phyloP scores from a whole-genome alignment of 2,888 invertebrate species.

The Meandrusa payeni region DNA sequence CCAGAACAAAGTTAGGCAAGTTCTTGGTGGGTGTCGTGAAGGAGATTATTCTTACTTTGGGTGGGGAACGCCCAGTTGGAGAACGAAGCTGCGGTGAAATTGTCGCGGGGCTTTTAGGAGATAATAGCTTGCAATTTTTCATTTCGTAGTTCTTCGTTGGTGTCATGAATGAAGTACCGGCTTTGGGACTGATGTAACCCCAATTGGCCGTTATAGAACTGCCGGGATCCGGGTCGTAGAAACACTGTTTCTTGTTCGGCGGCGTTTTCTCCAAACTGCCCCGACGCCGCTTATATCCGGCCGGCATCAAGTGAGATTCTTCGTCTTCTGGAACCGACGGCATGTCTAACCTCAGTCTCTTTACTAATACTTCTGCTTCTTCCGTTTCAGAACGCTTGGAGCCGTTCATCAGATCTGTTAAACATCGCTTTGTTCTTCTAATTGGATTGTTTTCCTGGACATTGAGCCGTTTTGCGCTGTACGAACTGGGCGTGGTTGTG shows the following conservation, averaged over 20 bases:
- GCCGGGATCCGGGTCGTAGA: slow-evolving; percentile 28
- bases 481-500: slow-evolving; percentile 38
- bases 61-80: slow-evolving; percentile 42
- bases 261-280: slow-evolving; percentile 27
- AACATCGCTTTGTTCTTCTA: slow-evolving; percentile 60
- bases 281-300: slow-evolving; percentile 52
- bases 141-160: slow-evolving; percentile 57
- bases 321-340: slow-evolving; percentile 31
- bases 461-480: slow-evolving; percentile 36
- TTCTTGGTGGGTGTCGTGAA: slow-evolving; percentile 83
- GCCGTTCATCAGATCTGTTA: slow-evolving; percentile 61
- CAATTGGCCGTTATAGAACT: slow-evolving; percentile 35
- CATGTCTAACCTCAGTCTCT: slow-evolving; percentile 44
- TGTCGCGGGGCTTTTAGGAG: slow-evolving; percentile 46
- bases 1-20: slow-evolving; percentile 88
- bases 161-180: slow-evolving; percentile 56
- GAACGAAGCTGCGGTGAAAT: slow-evolving; percentile 40
- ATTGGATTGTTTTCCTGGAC: slow-evolving; percentile 28
- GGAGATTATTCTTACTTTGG: slow-evolving; percentile 43
- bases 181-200: slow-evolving; percentile 41
- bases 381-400: slow-evolving; percentile 43
- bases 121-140: slow-evolving; percentile 42
- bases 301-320: slow-evolving; percentile 34
- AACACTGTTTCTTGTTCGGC: slow-evolving; percentile 34
- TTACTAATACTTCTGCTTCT: slow-evolving; percentile 37